These are phyloP conservation scores for Prunella himalayana DNA, from an alignment of 2,113 vertebrate species.

Conservation along the genomic window DNA sequence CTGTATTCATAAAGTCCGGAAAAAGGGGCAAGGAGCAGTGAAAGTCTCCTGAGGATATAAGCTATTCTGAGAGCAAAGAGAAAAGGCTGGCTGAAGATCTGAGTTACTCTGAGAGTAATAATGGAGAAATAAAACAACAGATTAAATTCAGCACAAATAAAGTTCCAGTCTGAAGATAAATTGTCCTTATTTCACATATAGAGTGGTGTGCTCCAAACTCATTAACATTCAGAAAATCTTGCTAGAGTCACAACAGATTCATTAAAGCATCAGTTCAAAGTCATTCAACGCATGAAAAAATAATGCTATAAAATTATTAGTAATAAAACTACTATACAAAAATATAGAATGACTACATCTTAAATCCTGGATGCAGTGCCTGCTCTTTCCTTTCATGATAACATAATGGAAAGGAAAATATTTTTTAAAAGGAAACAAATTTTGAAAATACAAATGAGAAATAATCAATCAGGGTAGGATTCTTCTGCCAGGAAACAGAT, in stretches of 20 bases:
- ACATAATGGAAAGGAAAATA: neutral
- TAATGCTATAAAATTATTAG: neutral
- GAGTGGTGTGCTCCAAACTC: neutral
- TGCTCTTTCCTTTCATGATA: neutral
- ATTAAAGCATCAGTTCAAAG: neutral
- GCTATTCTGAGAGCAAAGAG: neutral
- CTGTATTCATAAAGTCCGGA: neutral
- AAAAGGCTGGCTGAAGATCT: neutral
- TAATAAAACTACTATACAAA: neutral
- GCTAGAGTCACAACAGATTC: neutral
- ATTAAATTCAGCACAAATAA: neutral
- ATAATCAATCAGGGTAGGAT: neutral
- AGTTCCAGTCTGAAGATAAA: neutral
- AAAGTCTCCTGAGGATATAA: neutral
- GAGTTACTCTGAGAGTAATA: neutral
- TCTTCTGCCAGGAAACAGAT: conserved; percentile 34
- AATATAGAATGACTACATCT: neutral
- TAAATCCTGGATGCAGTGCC: neutral
- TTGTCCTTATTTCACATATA: neutral
- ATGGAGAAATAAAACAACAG: neutral
- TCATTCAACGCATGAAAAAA: neutral
- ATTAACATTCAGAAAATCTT: neutral
- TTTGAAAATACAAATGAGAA: neutral
- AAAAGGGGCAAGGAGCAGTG: neutral
- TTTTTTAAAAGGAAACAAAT: neutral